Conservation (phyloP, 2,888 invertebrate species). For the Macrosiphum euphorbiae region DNA sequence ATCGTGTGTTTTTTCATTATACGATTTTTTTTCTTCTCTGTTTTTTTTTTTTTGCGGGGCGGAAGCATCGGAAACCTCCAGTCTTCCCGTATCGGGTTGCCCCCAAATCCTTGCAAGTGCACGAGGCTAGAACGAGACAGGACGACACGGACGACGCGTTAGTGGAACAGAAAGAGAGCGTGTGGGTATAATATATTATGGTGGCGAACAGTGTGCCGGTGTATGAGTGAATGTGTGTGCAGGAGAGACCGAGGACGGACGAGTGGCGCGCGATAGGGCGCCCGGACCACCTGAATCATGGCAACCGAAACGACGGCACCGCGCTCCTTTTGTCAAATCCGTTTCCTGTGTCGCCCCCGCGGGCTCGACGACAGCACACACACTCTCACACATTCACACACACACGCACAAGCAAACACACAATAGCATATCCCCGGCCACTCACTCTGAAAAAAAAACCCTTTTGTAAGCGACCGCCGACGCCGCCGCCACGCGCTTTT, state of each 20-base stretch:
- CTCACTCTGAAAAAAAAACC: conserved; percentile 45
- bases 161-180: not conserved
- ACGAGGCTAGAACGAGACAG: not conserved
- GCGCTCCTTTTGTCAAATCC: conserved; percentile 54
- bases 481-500: not conserved
- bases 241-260: not conserved
- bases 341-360: conserved; percentile 64
- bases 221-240: not conserved
- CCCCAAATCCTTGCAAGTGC: conserved; percentile 41
- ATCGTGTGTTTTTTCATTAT: conserved; percentile 40
- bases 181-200: not conserved
- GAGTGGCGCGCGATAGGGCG: conserved; percentile 45
- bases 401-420: not conserved
- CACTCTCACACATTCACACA: not conserved
- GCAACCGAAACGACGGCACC: conserved; percentile 62
- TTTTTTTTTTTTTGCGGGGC: conserved; percentile 52
- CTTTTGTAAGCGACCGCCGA: conserved; percentile 51
- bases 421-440: conserved; percentile 37
- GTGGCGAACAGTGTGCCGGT: not conserved
- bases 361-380: conserved; percentile 2
- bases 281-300: conserved; percentile 64
- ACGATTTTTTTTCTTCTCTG: not conserved
- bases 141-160: not conserved
- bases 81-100: conserved; percentile 64
- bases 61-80: conserved; percentile 61